These are phyloP conservation scores for Passerina amoena DNA, from an alignment of 2,113 vertebrate genomes.

Conservation along the genomic window DNA sequence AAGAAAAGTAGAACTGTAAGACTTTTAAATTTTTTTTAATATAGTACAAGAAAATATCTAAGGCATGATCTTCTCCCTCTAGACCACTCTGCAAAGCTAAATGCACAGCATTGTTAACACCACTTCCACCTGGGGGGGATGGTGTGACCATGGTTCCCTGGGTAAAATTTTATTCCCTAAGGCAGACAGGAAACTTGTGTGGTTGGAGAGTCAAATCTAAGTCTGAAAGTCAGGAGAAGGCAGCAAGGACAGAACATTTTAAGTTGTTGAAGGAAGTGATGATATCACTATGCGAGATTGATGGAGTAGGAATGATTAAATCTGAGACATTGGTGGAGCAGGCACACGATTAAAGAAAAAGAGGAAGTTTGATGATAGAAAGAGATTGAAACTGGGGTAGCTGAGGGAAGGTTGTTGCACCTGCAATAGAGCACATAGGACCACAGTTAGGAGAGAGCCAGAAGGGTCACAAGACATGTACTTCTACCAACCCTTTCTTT, in stretches of 20 bases:
- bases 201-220: not conserved
- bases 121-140: not conserved
- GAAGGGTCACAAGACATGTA: not conserved
- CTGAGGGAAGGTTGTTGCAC: not conserved
- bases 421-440: not conserved
- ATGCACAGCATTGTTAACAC: not conserved
- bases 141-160: not conserved
- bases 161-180: not conserved
- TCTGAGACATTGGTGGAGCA: not conserved
- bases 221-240: not conserved
- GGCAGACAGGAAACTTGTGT: not conserved
- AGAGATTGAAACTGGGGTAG: not conserved
- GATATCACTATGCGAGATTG: not conserved
- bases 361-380: not conserved
- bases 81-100: not conserved
- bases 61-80: not conserved
- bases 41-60: not conserved
- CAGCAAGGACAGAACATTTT: not conserved
- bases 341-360: not conserved
- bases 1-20: slow-evolving; percentile 97
- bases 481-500: not conserved
- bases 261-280: not conserved
- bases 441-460: not conserved
- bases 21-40: not conserved
- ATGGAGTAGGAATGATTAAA: not conserved